Evolutionary conservation across 2,113 vertebrate genomes (phyloP), one percentile per base, ranked within the genome.

Genomic region (Dendrocopos noguchii): DNA sequence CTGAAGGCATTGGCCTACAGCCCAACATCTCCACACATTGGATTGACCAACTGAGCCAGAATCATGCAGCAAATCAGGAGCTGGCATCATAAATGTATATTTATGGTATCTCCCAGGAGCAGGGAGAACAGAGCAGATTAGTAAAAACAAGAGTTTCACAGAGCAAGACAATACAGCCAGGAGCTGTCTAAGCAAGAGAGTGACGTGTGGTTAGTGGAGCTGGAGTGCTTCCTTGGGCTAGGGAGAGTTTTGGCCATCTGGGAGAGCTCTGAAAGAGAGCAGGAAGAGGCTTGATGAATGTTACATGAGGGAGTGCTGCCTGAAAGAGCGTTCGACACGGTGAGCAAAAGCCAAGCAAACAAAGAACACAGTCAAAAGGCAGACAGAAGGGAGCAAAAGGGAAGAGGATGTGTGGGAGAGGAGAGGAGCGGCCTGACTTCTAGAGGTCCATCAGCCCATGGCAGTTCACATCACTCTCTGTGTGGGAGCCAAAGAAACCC

Each of bases 211-310:
- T 68, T 93, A 73, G 64, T 56, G 50, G 31, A 84, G 46, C 8
- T 89, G 84, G 78, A 87, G 72, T 6, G 87, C 66, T 76, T 88
- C 77, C 53, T 78, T 74, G 47, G 36, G n/a, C 16, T 79, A 42
- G 57, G 29, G 55, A 86, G 67, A 34, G 78, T 92, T 73, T 25
- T 57, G 50, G 57, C 61, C 83, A 79, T 65, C 74, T 88, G 88
- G 83, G 66, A 96, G 85, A 28, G 60, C 59, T 88, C 79, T 72
- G 71, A 79, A 81, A 63, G 77, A 87, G 47, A 76, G 31, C 84
- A 93, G 78, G 71, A 93, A 84, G 77, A 76, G 28, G 52, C 17
- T 70, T 67, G 73, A 88, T 87, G 67, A 66, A 74, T 47, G 57
- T 10, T 80, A 42, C 5, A 6, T 56, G 64, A 28, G 16, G 78